Evolutionary conservation across 2,888 invertebrate species (phyloP), one percentile per base, ranked within the genome.

Genomic region (Drosophila algonquin): DNA sequence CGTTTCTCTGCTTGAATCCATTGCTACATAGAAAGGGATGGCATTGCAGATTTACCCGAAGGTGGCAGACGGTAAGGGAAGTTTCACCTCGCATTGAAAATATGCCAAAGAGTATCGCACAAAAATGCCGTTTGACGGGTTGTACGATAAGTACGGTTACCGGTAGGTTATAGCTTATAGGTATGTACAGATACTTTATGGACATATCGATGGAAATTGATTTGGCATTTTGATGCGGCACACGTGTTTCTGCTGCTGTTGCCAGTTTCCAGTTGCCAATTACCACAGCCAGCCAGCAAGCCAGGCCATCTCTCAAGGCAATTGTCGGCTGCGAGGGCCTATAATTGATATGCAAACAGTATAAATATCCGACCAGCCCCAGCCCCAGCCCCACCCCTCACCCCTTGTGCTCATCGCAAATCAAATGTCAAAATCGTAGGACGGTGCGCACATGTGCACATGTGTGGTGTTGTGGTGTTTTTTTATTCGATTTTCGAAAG

Each of bases 221-320:
- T 82, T 82, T 85, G 77, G 73, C 86, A 82, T 87, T 82, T 75
- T 72, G 75, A 82, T 82, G 88, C 83, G 77, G 68, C 54, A 73
- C 81, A 82, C 87, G 87, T 85, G 87, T 79, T 14, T 40, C 47
- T 53, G 51, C 51, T 30, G 32, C 57, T 54, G 35, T 16, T 18
- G 21, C 44, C 63, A 32, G 45, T 65, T 65, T 58, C 65, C 65
- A 65, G 45, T 65, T 65, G 70, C 65, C 65, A 65, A 65, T 65
- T 65, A 65, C 65, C 60, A 16, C 24, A 59, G 45, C 52, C 53
- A 48, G 32, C 30, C 46, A 60, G 53, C 45, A 21, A 60, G 53
- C 45, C 67, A 40, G 35, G 24, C 35, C 35, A 35, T 40, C 40
- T 45, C 65, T 67, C 65, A 69, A 67, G 65, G 65, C 65, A 69